These are phyloP conservation scores for Zoanthus sociatus DNA, from an alignment of 92 coral and sea anemone species.

Conservation along the genomic window DNA sequence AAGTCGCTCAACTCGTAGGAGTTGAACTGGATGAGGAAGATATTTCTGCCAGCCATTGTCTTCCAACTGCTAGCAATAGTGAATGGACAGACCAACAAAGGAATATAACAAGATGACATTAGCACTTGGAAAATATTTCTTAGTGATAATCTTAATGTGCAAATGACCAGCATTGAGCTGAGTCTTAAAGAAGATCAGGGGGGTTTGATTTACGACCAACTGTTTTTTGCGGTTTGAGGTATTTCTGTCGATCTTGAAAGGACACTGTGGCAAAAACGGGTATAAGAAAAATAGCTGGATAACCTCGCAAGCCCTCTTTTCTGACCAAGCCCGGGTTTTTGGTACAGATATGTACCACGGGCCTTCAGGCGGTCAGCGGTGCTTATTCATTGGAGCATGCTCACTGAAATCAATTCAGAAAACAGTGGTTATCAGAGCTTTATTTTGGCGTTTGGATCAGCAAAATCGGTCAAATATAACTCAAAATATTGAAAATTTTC, in stretches of 20 bases:
- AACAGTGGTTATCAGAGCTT: conserved; percentile 16
- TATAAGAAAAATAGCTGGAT: conserved; percentile 12
- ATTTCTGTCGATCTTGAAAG: conserved; percentile 9
- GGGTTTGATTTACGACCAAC: conserved; percentile 3
- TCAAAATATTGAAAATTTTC: conserved; percentile 7
- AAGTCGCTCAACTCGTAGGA: not conserved
- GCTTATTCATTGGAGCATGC: conserved; percentile 1
- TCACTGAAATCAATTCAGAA: conserved; percentile 3
- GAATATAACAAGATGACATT: not conserved
- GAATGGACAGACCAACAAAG: not conserved
- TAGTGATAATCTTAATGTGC: conserved; percentile 3
- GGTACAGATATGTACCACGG: not conserved
- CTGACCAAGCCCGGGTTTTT: conserved; percentile 6
- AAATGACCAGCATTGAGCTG: conserved; percentile 21
- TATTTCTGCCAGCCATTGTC: too few species aligned
- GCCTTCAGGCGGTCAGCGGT: conserved; percentile 4
- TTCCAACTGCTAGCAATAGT: not conserved
- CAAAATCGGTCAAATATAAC: conserved; percentile 7
- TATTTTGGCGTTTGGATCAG: conserved; percentile 12
- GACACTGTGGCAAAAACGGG: conserved; percentile 1
- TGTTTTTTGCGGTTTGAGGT: not conserved
- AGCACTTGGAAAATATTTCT: conserved; percentile 3
- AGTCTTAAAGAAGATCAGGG: conserved; percentile 26
- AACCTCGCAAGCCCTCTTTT: not conserved
- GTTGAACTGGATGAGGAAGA: not conserved